Percentiles rank a stretch among this genome's conserved stretches.
Conservation (phyloP, 2,888 invertebrate species). For the Mesochorus sp. region DNA sequence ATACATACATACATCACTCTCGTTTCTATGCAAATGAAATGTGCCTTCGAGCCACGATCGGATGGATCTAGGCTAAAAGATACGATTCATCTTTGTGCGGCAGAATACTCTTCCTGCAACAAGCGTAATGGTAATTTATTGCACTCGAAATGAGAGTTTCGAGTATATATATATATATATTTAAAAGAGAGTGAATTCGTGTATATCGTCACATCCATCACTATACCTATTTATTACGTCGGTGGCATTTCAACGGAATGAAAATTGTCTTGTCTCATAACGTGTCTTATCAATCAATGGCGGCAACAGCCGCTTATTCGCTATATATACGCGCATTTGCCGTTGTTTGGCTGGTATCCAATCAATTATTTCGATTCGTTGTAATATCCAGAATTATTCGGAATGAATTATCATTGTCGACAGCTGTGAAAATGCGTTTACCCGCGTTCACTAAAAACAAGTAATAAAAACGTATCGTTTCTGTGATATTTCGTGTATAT, state of each 20-base stretch:
- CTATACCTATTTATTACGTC: neutral
- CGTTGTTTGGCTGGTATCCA: neutral
- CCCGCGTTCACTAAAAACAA: neutral
- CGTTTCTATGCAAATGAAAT: slow-evolving; percentile 49
- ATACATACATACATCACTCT: neutral
- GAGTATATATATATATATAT: neutral
- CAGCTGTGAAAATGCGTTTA: neutral
- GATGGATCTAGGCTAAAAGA: slow-evolving; percentile 55
- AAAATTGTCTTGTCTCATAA: neutral
- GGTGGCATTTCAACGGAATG: neutral
- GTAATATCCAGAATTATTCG: neutral
- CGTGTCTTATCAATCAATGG: slow-evolving; percentile 34
- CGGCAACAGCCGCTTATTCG: neutral
- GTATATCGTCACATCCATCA: slow-evolving; percentile 39
- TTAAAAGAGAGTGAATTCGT: slow-evolving; percentile 20
- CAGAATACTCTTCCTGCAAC: slow-evolving; percentile 38
- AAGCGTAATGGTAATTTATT: neutral
- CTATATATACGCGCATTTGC: slow-evolving; percentile 17
- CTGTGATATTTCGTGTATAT: too few species aligned
- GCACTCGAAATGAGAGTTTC: neutral
- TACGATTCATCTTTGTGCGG: slow-evolving; percentile 56
- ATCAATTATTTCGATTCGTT: slow-evolving; percentile 32
- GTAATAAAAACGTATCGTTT: too few species aligned
- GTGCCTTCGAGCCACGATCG: slow-evolving; percentile 44
- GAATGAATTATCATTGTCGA: slow-evolving; percentile 14